Evolutionary conservation across 2,797 vertebrate species (phyloP).

Genomic region (Euphonia xanthogaster): DNA sequence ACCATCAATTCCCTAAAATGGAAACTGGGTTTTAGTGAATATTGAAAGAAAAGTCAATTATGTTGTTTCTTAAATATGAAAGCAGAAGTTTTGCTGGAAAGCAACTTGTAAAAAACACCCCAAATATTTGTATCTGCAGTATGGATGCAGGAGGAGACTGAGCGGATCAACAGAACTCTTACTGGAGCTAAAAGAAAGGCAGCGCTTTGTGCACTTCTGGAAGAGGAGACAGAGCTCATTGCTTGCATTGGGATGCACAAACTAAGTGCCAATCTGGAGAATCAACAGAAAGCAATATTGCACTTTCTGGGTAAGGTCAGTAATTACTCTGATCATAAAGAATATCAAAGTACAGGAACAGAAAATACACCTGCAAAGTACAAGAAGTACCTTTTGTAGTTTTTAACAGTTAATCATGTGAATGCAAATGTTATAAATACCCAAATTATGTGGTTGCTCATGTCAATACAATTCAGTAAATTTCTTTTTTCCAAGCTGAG

Average conservation of each 20-base stretch:
- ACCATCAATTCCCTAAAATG: neutral
- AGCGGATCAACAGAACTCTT: constrained; percentile 75
- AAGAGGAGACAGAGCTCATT: constrained; percentile 86
- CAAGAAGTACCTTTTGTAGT: neutral
- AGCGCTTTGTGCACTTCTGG: constrained; percentile 84
- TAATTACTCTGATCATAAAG: neutral
- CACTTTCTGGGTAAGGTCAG: constrained; percentile 87
- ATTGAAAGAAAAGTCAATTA: neutral
- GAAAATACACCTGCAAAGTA: neutral
- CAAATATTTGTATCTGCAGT: constrained; percentile 71
- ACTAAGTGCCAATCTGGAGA: constrained; percentile 61
- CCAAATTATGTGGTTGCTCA: neutral
- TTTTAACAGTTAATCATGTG: neutral
- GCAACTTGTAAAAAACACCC: neutral
- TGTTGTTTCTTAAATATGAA: neutral
- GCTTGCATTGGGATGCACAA: constrained; percentile 81
- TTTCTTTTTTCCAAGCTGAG: constrained; percentile 1
- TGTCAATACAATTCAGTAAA: neutral
- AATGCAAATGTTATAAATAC: neutral
- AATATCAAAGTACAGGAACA: neutral
- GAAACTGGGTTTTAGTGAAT: neutral
- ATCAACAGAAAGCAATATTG: constrained; percentile 72
- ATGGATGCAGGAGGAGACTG: constrained; percentile 83
- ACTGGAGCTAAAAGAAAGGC: constrained; percentile 86
- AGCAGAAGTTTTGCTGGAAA: neutral